Conservation (phyloP, 2,888 invertebrate species). For the Oscheius sp. region DNA sequence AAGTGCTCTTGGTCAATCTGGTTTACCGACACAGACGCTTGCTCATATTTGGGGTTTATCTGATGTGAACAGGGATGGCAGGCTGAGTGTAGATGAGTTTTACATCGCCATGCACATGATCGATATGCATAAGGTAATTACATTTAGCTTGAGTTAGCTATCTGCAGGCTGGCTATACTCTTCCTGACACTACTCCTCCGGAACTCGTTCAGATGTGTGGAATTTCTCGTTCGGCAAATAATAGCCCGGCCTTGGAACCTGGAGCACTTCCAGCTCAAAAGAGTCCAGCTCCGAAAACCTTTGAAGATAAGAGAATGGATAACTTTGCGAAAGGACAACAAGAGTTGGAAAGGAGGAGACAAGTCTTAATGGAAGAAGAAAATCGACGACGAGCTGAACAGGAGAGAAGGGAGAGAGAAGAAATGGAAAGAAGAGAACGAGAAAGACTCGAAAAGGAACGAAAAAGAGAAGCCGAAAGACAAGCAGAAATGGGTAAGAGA, state of each 20-base stretch:
- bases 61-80: constrained; percentile 90
- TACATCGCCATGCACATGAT: constrained; percentile 95
- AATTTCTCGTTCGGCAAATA: constrained; percentile 44
- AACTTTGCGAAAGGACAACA: constrained; percentile 98
- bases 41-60: constrained; percentile 96
- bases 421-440: constrained; percentile 85
- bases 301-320: constrained; percentile 94
- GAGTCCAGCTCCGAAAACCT: constrained; percentile 57
- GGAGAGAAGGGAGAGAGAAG: constrained; percentile 79
- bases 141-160: no score
- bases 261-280: constrained; percentile 64
- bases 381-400: constrained; percentile 74
- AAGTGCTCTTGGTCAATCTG: constrained; percentile 86
- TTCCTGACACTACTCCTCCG: constrained; percentile 86
- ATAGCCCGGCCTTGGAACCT: constrained; percentile 40
- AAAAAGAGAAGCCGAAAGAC: constrained; percentile 57
- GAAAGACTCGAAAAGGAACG: constrained; percentile 76
- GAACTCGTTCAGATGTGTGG: constrained; percentile 70
- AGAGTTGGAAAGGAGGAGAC: constrained; percentile 88
- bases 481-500: constrained; percentile 39
- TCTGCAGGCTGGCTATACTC: constrained; percentile 83
- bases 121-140: constrained; percentile 75
- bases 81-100: constrained; percentile 94
- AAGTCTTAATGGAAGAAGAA: constrained; percentile 84
- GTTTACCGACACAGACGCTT: constrained; percentile 85